phyloP scores from a whole-genome alignment of 2,888 invertebrate species.

The Conchocele bisecta region DNA sequence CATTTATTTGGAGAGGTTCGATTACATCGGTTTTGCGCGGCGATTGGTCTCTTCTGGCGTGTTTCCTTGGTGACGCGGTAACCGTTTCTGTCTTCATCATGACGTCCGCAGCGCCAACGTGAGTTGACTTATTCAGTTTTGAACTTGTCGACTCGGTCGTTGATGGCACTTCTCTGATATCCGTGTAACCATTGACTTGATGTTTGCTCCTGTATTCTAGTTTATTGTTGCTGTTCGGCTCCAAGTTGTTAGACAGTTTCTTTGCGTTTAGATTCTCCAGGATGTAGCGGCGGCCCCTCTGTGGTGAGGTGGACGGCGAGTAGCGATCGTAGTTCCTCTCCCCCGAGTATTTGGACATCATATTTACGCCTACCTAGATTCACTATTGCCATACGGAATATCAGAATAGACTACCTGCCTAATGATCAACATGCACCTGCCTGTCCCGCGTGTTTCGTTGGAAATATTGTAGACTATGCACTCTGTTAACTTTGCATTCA shows the following conservation, averaged over 20 bases:
- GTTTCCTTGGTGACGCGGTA: not conserved
- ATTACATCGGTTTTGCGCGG: constrained; percentile 40
- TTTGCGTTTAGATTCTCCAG: constrained; percentile 49
- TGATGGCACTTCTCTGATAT: constrained; percentile 32
- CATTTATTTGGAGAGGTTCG: not conserved
- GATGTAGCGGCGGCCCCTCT: constrained; percentile 48
- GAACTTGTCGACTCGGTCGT: constrained; percentile 25
- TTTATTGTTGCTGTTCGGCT: constrained; percentile 2
- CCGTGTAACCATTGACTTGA: constrained; percentile 28
- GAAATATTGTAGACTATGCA: too few relatives aligned
- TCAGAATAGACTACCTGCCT: too few relatives aligned
- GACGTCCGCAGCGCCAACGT: constrained; percentile 45
- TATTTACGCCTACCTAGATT: too few relatives aligned
- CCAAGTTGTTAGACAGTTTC: constrained; percentile 13
- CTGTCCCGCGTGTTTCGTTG: too few relatives aligned
- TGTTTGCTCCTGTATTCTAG: constrained; percentile 16
- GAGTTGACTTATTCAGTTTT: constrained; percentile 27
- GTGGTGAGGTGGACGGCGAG: constrained; percentile 39
- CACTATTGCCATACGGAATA: too few relatives aligned
- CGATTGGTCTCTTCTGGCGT: too few relatives aligned
- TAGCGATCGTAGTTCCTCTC: constrained; percentile 12
- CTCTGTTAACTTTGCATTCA: too few relatives aligned
- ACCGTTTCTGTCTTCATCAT: constrained; percentile 42
- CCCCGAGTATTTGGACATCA: constrained; percentile 53
- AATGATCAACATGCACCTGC: too few relatives aligned